Percentiles rank a stretch among this genome's conserved stretches.
Conservation (phyloP, 1,140 invertebrate genomes). For the Leptestheria dahalacensis region DNA sequence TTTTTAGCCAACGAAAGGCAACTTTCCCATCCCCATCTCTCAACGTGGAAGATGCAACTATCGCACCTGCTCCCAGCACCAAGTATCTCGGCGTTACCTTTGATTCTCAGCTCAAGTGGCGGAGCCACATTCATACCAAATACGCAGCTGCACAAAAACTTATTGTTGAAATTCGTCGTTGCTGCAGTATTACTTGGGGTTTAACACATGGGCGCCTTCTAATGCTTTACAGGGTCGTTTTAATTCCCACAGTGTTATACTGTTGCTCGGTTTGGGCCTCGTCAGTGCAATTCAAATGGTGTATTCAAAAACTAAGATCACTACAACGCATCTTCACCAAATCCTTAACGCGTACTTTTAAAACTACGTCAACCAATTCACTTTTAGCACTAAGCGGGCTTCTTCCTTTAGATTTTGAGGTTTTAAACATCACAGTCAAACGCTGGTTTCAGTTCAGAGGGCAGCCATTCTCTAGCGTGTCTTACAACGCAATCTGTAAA, state of each 20-base stretch:
- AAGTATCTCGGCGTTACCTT: not conserved
- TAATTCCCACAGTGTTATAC: not conserved
- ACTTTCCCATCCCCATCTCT: not conserved
- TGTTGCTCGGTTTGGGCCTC: conserved; percentile 7
- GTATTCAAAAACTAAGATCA: not conserved
- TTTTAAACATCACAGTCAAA: not conserved
- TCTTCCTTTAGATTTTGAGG: not conserved
- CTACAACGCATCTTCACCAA: not conserved
- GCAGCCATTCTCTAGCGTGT: not conserved
- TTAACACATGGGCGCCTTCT: not conserved
- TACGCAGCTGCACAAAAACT: not conserved
- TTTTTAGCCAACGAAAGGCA: not conserved
- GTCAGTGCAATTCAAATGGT: not conserved
- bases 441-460: not conserved
- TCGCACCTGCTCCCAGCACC: not conserved
- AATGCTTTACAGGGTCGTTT: not conserved
- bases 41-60: not conserved
- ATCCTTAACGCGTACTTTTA: not conserved
- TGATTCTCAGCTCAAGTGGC: not conserved
- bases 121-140: not conserved
- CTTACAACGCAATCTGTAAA: not conserved
- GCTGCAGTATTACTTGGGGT: not conserved
- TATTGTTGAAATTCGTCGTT: not conserved
- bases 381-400: not conserved
- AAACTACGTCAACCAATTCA: not conserved